Evolutionary conservation across 2,797 vertebrate species (phyloP), one percentile per base, ranked within the genome.

Genomic region (Crenichthys baileyi): DNA sequence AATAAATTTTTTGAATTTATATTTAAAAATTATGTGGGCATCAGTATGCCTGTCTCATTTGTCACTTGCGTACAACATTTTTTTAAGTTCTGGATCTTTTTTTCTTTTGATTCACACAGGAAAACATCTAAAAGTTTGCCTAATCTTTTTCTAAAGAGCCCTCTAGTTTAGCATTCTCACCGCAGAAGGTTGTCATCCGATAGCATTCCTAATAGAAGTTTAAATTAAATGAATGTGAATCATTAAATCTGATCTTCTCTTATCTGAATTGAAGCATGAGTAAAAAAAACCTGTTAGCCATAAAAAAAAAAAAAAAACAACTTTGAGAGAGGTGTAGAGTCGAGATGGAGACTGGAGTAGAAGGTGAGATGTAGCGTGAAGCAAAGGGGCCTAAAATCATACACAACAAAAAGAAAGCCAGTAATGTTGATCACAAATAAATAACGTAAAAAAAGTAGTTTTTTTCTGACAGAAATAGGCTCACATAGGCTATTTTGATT

Each of bases 401-500:
- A 24, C 22, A 24, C 72, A 79, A 72, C 60, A 36, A 68, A 81
- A 26, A 71, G 61, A 83, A 31, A 74, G 72, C 3, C 51, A 70
- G 16, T 55, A 82, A 83, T 85, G 87, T 83, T 44, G 75, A 58
- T 12, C 78, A 72, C 73, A 9, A 79, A 87, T 79, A 87, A 84
- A 36, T 18, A 9, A 11, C 8, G 4, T 65, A 39, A 39, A 39
- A 65, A 39, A 36, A 13, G 16, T 65, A 9, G 61, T 3, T 4
- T 20, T 65, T 63, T 65, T 65, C 39, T 22, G 22, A 8, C 24
- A 44, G 5, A 44, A 68, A n/a, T n/a, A n/a, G n/a, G n/a, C 53
- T 82, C 71, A 70, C 67, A 56, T 76, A 39, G 56, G 63, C 63
- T 81, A 50, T 61, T 87, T 85, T 84, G 85, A 91, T 90, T 76